Conservation (phyloP, 2,888 invertebrate genomes). For the Apodemia hepburni region DNA sequence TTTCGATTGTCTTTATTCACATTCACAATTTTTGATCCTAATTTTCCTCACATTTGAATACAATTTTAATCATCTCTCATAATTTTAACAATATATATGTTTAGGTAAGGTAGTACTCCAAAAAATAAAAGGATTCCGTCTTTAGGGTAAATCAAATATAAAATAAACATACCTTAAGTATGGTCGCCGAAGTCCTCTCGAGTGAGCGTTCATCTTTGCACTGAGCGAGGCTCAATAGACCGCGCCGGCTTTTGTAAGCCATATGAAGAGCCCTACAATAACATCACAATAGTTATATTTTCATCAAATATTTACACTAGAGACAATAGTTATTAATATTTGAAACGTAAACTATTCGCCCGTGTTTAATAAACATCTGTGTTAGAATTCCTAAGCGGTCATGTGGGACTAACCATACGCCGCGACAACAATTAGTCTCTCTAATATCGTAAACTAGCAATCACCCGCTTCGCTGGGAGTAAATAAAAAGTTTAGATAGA, state of each 20-base stretch:
- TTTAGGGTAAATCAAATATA: neutral
- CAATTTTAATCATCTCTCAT: too few species aligned
- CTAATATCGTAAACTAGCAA: neutral
- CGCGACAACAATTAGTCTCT: neutral
- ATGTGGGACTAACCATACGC: slow-evolving; percentile 30
- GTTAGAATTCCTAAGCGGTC: slow-evolving; percentile 58
- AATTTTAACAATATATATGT: too few species aligned
- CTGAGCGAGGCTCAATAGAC: slow-evolving; percentile 61
- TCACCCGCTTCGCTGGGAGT: too few species aligned
- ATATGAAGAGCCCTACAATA: slow-evolving; percentile 64
- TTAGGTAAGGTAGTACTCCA: too few species aligned
- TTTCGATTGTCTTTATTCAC: too few species aligned
- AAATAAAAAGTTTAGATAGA: too few species aligned
- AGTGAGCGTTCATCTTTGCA: slow-evolving; percentile 57
- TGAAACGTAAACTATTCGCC: slow-evolving; percentile 62
- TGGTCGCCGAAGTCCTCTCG: slow-evolving; percentile 60
- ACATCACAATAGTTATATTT: slow-evolving; percentile 56
- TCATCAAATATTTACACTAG: slow-evolving; percentile 53
- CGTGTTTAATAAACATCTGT: slow-evolving; percentile 66
- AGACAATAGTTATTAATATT: slow-evolving; percentile 73
- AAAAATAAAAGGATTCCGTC: neutral
- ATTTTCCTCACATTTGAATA: too few species aligned
- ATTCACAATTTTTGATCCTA: too few species aligned
- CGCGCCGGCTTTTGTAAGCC: slow-evolving; percentile 76
- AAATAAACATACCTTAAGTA: slow-evolving; percentile 60